phyloP scores from a whole-genome alignment of 2,113 vertebrate genomes.

The Crypturellus undulatus region DNA sequence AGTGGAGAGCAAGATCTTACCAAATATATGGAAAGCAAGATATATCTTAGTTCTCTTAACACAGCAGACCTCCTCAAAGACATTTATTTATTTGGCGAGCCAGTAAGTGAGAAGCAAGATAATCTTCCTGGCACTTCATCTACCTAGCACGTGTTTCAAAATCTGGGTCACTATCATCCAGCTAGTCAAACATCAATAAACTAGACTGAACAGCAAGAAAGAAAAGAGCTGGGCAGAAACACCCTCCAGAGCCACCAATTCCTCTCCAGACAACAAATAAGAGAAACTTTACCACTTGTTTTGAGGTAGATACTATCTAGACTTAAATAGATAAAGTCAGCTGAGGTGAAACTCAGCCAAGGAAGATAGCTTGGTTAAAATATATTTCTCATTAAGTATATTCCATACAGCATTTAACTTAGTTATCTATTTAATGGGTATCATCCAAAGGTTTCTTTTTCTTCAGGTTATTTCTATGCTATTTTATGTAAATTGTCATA shows the following conservation, averaged over 20 bases:
- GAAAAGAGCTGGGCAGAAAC: background rate
- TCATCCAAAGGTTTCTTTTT: background rate
- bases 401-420: background rate
- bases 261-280: background rate
- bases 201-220: background rate
- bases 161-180: background rate
- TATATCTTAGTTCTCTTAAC: fast-evolving
- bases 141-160: background rate
- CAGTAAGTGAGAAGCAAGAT: background rate
- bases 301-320: background rate
- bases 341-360: background rate
- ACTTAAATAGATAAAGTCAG: background rate
- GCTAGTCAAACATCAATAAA: background rate
- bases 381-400: background rate
- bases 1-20: background rate
- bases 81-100: background rate
- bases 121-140: background rate
- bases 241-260: background rate
- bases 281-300: background rate
- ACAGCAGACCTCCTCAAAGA: background rate
- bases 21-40: background rate
- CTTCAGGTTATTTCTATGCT: background rate
- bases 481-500: background rate
- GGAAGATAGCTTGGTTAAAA: background rate
- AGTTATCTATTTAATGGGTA: background rate